Evolutionary conservation across 1,140 invertebrate species (phyloP).

Genomic region (Drosophila tropicalis): DNA sequence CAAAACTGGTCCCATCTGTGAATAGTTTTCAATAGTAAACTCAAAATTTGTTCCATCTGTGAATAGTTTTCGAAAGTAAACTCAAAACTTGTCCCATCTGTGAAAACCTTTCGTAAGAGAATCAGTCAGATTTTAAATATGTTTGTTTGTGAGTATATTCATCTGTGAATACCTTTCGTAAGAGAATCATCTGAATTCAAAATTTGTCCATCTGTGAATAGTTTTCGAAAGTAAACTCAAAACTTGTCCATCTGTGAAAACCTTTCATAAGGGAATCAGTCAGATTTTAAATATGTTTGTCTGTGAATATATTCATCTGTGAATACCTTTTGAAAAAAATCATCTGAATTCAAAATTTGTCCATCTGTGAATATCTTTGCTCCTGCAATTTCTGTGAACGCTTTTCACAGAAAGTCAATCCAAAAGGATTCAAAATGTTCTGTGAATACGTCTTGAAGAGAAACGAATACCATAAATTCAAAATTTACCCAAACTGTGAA

Average conservation of each 20-base stretch:
- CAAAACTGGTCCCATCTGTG: background rate
- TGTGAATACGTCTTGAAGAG: slow-evolving; percentile 15
- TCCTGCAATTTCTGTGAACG: background rate
- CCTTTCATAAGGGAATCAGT: background rate
- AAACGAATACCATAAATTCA: background rate
- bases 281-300: background rate
- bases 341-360: background rate
- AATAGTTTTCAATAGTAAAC: slow-evolving; percentile 21
- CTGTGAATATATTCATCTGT: slow-evolving; percentile 20
- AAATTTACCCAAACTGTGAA: background rate
- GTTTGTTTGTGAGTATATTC: slow-evolving; percentile 4
- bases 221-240: background rate
- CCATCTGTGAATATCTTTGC: background rate
- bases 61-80: background rate
- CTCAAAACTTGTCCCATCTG: background rate
- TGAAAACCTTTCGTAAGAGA: background rate
- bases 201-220: too few relatives aligned
- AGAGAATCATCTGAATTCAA: slow-evolving; percentile 1
- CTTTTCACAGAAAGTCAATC: background rate
- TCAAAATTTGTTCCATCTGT: background rate
- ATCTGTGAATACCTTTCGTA: slow-evolving; percentile 18
- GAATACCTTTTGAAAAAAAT: slow-evolving; percentile 27
- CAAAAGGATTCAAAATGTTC: background rate
- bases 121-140: background rate
- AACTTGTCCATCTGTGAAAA: slow-evolving; percentile 9